Evolutionary conservation across 2,888 invertebrate genomes (phyloP).

Genomic region (Caenorhabditis angaria): DNA sequence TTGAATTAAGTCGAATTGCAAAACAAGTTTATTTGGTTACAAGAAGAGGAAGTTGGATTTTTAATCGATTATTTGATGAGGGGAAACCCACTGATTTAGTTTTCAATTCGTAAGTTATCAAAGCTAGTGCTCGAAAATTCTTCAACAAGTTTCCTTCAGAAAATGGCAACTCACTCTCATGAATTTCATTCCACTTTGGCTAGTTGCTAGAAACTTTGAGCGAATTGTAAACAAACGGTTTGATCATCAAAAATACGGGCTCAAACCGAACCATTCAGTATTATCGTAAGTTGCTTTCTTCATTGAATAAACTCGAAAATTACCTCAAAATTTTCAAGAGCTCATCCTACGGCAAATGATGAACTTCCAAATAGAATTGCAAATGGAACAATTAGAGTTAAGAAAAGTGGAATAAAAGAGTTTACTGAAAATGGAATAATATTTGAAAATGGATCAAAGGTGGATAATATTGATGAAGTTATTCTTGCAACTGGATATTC

Average conservation of each 20-base stretch:
- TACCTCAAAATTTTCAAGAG: too few species aligned
- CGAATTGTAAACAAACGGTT: slow-evolving; percentile 53
- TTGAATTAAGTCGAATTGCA: slow-evolving; percentile 73
- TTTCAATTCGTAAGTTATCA: too few species aligned
- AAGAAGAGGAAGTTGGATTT: slow-evolving; percentile 74
- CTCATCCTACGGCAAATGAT: slow-evolving; percentile 73
- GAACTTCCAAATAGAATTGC: slow-evolving; percentile 74
- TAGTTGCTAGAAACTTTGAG: slow-evolving; percentile 51
- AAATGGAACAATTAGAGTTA: slow-evolving; percentile 61
- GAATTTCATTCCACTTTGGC: slow-evolving; percentile 43
- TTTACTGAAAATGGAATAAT: slow-evolving; percentile 60
- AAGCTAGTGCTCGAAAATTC: too few species aligned
- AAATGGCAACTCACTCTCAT: slow-evolving; percentile 42
- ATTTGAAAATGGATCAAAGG: slow-evolving; percentile 60
- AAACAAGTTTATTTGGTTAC: slow-evolving; percentile 66
- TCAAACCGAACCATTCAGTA: slow-evolving; percentile 73
- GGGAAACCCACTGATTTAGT: slow-evolving; percentile 57
- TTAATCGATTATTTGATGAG: slow-evolving; percentile 73
- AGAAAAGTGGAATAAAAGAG: slow-evolving; percentile 58
- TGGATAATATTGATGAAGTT: slow-evolving; percentile 68
- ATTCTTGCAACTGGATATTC: slow-evolving; percentile 74
- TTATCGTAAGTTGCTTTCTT: too few species aligned
- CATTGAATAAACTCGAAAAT: too few species aligned
- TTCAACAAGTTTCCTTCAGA: too few species aligned
- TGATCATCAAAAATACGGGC: slow-evolving; percentile 72